These are phyloP conservation scores for Diogma glabrata DNA, from an alignment of 2,888 invertebrate species.

Conservation along the genomic window DNA sequence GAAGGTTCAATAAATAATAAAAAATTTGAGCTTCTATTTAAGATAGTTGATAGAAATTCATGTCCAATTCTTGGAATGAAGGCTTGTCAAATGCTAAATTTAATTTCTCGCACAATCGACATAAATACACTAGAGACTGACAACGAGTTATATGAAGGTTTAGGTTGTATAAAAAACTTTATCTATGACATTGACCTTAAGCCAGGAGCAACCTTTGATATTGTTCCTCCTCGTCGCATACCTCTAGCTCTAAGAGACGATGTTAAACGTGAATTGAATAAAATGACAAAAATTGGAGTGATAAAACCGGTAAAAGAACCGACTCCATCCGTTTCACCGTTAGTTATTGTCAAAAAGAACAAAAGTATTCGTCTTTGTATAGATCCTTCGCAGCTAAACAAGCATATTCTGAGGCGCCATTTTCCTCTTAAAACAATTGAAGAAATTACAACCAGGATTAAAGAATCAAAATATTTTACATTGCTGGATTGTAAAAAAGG, in stretches of 20 bases:
- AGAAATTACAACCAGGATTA: neutral
- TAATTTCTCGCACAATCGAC: no score
- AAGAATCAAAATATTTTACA: neutral
- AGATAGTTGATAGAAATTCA: neutral
- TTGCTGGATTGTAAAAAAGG: neutral
- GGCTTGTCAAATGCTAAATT: no score
- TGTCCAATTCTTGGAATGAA: no score
- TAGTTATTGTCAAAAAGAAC: neutral
- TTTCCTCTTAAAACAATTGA: conserved; percentile 31
- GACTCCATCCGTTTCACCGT: neutral
- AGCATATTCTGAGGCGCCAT: conserved; percentile 25
- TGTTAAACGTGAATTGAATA: no score
- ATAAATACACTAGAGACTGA: no score
- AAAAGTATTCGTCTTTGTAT: neutral
- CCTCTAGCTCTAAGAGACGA: neutral
- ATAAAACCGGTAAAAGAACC: no score
- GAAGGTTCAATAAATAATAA: neutral
- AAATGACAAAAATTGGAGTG: no score
- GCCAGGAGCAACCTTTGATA: neutral
- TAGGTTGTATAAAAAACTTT: neutral
- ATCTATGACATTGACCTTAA: neutral
- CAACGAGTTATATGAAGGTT: neutral
- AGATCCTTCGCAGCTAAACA: neutral
- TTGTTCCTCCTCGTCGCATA: neutral
- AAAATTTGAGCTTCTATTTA: neutral